Evolutionary conservation across 2,797 vertebrate species (phyloP).

Genomic region (Streptopelia turtur): DNA sequence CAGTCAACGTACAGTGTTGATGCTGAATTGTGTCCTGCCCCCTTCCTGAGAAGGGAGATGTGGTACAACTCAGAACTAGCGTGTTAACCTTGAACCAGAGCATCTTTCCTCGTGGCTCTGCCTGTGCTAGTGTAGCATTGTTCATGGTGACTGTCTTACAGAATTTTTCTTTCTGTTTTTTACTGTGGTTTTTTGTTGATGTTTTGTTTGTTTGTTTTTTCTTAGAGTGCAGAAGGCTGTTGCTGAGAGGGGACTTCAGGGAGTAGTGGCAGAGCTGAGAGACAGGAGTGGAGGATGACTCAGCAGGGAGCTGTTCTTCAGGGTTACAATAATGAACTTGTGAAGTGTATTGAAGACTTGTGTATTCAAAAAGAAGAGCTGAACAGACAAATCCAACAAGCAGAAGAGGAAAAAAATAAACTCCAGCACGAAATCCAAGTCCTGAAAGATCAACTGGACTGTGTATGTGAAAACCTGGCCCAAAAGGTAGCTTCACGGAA

Average conservation of each 20-base stretch:
- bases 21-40: not conserved
- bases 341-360: conserved; percentile 67
- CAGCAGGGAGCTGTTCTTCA: conserved; percentile 71
- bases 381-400: conserved; percentile 62
- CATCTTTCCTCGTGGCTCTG: rapidly evolving
- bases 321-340: conserved; percentile 67
- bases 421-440: conserved; percentile 59
- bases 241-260: not conserved
- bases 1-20: not conserved
- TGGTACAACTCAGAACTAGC: not conserved
- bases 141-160: not conserved
- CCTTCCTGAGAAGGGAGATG: not conserved
- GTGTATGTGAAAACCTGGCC: conserved; percentile 55
- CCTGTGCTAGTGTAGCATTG: rapidly evolving
- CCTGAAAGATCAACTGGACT: conserved; percentile 38
- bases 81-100: not conserved
- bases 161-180: not conserved
- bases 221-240: not conserved
- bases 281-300: conserved; percentile 40
- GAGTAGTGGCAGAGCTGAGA: not conserved
- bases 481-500: conserved; percentile 54
- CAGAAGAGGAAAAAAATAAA: conserved; percentile 54
- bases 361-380: conserved; percentile 55
- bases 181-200: not conserved
- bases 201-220: not conserved